These are phyloP conservation scores for Strix aluco DNA, from an alignment of 2,113 vertebrate species.

Conservation along the genomic window DNA sequence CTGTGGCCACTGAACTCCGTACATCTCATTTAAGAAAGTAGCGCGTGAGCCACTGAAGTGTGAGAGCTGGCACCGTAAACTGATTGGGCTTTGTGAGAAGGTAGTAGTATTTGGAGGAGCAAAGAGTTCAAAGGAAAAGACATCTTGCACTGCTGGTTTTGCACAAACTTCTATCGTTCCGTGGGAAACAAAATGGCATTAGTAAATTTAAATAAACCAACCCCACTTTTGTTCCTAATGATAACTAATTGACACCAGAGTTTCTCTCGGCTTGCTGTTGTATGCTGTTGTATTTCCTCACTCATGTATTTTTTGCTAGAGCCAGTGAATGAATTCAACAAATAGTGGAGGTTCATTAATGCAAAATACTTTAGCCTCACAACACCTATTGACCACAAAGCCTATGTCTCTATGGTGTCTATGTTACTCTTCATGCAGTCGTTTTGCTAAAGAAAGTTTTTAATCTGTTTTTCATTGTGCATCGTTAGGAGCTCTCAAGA, in stretches of 20 bases:
- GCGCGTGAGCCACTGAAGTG: fast-evolving
- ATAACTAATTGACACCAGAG: neutral
- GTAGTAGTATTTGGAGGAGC: neutral
- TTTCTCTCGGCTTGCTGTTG: neutral
- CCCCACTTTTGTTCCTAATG: fast-evolving
- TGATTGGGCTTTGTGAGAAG: neutral
- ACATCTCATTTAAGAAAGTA: neutral
- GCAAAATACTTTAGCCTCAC: neutral
- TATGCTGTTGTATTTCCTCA: neutral
- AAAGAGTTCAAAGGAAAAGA: neutral
- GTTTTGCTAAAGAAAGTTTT: too few relatives aligned
- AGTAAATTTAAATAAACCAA: neutral
- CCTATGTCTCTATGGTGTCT: too few relatives aligned
- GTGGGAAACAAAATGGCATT: neutral
- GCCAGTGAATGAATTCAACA: neutral
- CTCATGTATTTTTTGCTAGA: neutral
- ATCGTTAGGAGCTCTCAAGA: too few relatives aligned
- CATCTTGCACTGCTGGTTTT: neutral
- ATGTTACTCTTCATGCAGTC: too few relatives aligned
- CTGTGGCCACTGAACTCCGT: fast-evolving
- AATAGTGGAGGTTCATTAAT: neutral
- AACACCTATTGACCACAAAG: neutral
- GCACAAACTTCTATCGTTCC: neutral
- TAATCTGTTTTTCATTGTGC: too few relatives aligned
- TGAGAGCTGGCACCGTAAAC: fast-evolving